Percentiles rank a stretch among this genome's conserved stretches.
Evolutionary conservation across 2,888 invertebrate species (phyloP).

Genomic region (Spilarctia lutea): DNA sequence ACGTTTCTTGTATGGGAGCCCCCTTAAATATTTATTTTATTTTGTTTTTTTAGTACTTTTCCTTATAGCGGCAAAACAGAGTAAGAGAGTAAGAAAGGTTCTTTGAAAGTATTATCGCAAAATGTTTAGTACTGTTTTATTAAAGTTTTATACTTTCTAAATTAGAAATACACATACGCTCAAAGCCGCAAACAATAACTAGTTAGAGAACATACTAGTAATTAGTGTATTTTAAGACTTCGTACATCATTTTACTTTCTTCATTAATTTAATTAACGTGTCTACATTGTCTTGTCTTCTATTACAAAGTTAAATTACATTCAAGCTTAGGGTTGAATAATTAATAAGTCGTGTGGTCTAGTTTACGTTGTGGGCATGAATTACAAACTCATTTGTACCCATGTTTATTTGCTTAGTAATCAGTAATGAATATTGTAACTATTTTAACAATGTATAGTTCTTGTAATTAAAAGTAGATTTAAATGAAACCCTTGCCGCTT

Average conservation of each 20-base stretch:
- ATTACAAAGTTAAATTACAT: constrained; percentile 10
- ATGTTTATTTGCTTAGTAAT: not conserved
- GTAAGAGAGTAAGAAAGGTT: too few relatives aligned
- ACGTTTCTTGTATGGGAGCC: too few relatives aligned
- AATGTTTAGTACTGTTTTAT: too few relatives aligned
- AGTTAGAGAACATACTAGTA: not conserved
- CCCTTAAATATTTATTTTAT: too few relatives aligned
- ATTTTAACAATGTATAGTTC: not conserved
- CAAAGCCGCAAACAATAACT: not conserved
- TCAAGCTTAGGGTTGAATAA: constrained; percentile 3
- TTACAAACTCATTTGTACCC: not conserved
- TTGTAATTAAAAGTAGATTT: too few relatives aligned
- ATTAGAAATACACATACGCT: not conserved
- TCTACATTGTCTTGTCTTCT: not conserved
- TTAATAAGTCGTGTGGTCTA: constrained; percentile 4
- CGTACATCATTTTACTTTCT: not conserved
- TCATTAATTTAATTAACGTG: not conserved
- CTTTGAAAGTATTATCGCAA: too few relatives aligned
- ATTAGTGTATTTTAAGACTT: not conserved
- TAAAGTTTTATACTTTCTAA: not conserved
- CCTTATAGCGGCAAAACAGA: too few relatives aligned
- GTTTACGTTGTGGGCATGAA: not conserved
- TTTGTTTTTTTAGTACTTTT: too few relatives aligned
- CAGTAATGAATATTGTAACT: not conserved
- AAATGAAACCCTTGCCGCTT: too few relatives aligned